Evolutionary conservation across 2,113 vertebrate genomes (phyloP).

Genomic region (Phylloscopus whistleri): DNA sequence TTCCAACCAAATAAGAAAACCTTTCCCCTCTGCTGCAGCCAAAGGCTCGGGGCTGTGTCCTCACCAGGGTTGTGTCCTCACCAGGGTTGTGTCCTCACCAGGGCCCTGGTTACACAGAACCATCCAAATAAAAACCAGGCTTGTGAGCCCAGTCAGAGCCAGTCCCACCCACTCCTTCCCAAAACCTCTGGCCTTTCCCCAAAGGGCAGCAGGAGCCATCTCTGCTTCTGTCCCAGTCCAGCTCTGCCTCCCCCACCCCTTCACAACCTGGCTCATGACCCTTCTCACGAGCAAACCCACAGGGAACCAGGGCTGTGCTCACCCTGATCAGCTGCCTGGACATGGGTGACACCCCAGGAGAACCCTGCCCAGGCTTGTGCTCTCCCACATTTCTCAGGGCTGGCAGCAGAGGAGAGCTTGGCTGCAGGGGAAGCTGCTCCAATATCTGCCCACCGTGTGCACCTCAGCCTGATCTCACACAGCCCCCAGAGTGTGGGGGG

Average conservation of each 20-base stretch:
- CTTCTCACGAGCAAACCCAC: neutral
- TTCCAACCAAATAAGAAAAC: neutral
- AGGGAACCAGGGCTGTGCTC: rapidly evolving
- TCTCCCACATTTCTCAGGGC: neutral
- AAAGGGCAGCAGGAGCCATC: neutral
- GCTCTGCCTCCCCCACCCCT: neutral
- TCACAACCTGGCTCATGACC: rapidly evolving
- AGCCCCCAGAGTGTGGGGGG: neutral
- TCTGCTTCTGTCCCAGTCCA: neutral
- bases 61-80: too few species aligned
- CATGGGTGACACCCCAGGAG: neutral
- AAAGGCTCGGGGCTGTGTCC: neutral
- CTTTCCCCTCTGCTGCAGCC: neutral
- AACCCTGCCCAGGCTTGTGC: neutral
- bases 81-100: neutral
- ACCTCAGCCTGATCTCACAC: neutral
- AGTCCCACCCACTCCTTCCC: neutral
- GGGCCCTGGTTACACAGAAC: neutral
- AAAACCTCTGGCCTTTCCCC: neutral
- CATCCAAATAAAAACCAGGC: neutral
- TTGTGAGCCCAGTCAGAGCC: neutral
- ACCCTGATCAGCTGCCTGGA: neutral
- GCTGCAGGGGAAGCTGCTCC: neutral
- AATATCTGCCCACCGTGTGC: rapidly evolving
- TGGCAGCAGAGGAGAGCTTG: neutral